These are phyloP conservation scores for Papilio elwesi DNA, from an alignment of 2,888 invertebrate genomes.

Conservation along the genomic window DNA sequence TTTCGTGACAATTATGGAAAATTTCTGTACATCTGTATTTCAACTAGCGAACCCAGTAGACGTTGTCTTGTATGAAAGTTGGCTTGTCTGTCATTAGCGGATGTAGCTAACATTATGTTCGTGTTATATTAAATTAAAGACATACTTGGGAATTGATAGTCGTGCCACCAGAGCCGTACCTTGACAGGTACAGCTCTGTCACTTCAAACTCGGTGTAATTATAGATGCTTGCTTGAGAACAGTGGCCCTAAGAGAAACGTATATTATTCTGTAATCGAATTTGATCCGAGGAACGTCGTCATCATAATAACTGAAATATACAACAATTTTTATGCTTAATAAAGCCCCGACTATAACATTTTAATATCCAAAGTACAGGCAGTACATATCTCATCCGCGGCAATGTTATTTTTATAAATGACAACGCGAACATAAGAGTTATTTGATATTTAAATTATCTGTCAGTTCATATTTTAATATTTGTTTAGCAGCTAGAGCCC, in stretches of 20 bases:
- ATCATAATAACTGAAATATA: slow-evolving; percentile 1
- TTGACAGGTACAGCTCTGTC: too few relatives aligned
- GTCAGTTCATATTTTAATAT: slow-evolving; percentile 14
- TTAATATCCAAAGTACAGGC: slow-evolving; percentile 28
- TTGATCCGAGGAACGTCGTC: neutral
- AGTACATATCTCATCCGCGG: slow-evolving; percentile 27
- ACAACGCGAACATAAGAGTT: slow-evolving; percentile 22
- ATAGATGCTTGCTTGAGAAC: neutral
- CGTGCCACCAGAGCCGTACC: too few relatives aligned
- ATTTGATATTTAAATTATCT: slow-evolving; percentile 22
- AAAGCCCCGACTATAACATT: slow-evolving; percentile 12
- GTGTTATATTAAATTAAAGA: too few relatives aligned
- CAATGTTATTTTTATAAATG: slow-evolving; percentile 34
- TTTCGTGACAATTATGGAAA: too few relatives aligned
- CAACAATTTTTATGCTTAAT: slow-evolving; percentile 26
- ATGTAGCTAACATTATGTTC: too few relatives aligned
- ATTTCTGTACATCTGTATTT: too few relatives aligned
- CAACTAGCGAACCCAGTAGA: too few relatives aligned
- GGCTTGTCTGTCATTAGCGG: too few relatives aligned
- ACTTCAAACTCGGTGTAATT: neutral
- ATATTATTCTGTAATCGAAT: neutral
- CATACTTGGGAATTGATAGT: too few relatives aligned
- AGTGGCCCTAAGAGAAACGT: neutral
- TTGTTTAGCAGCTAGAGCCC: neutral
- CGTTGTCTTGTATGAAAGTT: too few relatives aligned